These are phyloP conservation scores for Burhinus bistriatus DNA, from an alignment of 2,113 vertebrate genomes.

Conservation along the genomic window DNA sequence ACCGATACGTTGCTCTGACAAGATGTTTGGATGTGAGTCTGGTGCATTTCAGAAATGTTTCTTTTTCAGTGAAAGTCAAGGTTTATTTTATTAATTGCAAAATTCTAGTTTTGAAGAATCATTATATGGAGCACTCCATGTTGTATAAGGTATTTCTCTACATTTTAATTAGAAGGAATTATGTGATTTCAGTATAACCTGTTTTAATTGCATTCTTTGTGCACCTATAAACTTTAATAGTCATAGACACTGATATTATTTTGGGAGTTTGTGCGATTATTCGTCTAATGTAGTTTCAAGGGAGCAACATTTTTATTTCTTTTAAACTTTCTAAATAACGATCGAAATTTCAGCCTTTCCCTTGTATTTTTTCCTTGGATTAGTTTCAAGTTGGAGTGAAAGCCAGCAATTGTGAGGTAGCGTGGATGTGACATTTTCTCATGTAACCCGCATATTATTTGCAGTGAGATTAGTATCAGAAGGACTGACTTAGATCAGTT, in stretches of 20 bases:
- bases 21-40: background rate
- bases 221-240: slow-evolving; percentile 11
- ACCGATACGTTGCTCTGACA: background rate
- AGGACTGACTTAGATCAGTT: slow-evolving; percentile 34
- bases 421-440: slow-evolving; percentile 35
- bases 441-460: slow-evolving; percentile 50
- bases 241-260: background rate
- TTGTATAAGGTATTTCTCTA: background rate
- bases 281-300: background rate
- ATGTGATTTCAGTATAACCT: background rate
- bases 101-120: background rate
- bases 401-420: slow-evolving; percentile 41
- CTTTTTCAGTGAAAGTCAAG: background rate
- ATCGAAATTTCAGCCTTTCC: background rate
- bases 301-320: slow-evolving; percentile 19
- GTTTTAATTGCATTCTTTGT: slow-evolving; percentile 13
- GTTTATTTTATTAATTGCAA: background rate
- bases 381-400: slow-evolving; percentile 42
- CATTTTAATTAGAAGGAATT: background rate
- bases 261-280: background rate
- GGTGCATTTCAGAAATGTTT: background rate
- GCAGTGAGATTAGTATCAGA: slow-evolving; percentile 55
- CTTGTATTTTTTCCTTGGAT: slow-evolving; percentile 41
- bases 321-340: background rate
- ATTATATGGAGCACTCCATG: background rate